Base-by-base conservation (phyloP, 2,113 vertebrate species). In the Myrmophylax atrothorax region DNA sequence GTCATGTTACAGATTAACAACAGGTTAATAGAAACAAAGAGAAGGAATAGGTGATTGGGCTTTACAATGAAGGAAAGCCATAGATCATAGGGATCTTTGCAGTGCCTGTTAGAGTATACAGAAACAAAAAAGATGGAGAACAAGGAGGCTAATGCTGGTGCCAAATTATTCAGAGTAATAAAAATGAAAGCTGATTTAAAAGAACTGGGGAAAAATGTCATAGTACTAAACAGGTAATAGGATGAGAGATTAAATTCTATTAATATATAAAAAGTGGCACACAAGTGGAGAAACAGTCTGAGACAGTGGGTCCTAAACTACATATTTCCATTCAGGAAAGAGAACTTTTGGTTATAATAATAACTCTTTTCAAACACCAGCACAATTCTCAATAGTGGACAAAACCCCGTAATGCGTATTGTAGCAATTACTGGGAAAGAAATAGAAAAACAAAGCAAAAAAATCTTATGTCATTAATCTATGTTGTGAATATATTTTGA, bases 181-280 rank as follows among this genome's bases (percentile, higher is more conserved):
- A 91, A 94, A 87, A 79, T 64, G 29, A 64, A 89, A 93, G 20
- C 38, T 89, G 69, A 84, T 95, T 94, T 64, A 38, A 81, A 82
- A 87, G 29, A 81, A 20, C 44, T 72, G 35, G 14, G 52, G 38
- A 59, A 62, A 78, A 91, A 67, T 74, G 29, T 37, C 20, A 19
- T 33, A 7, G 23, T 62, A 62, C 23, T 49, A 53, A 52, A 37
- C 15, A 74, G 46, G n/a, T 10, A 77, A 49, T 18, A 84, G 35
- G 37, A 64, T 67, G 38, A 59, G 18, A 75, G 44, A 59, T 63
- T 17, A 72, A 31, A 87, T 84, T 87, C 33, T 52, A 18, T 40
- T 47, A 75, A 93, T 67, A 75, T 73, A 80, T 42, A 19, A 42
- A 25, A 82, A 88, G 35, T 47, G 50, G 88, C 2, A 3, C 58